Base-by-base conservation (phyloP, 1,140 invertebrate genomes). In the Drosophila guanche region DNA sequence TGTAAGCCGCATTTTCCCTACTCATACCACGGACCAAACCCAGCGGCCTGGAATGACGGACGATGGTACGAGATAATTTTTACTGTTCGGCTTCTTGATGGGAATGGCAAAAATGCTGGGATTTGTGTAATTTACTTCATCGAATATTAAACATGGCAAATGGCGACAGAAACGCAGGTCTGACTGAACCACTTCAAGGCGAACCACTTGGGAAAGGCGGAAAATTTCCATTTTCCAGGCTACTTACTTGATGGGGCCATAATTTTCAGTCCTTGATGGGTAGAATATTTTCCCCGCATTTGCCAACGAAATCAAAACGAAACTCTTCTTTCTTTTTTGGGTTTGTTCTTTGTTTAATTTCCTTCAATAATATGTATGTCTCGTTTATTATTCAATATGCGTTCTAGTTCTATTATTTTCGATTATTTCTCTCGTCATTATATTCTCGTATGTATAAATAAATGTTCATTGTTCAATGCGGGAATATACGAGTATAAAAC, bases 361-460 rank as follows among this genome's bases (percentile, higher is more conserved):
- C 65, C 57, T 85, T 85, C 81, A 85, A 86, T 85, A 85, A 85
- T 88, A 88, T 86, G 84, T 88, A 88, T 86, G 79, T 85, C 83
- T 81, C 78, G 61, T 80, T 85, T 85, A 85, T 85, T 86, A 86
- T 85, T 85, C 73, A 85, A 88, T 88, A 85, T 85, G 77, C 83
- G 81, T 76, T 68, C 81, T 85, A 85, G 81, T 86, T 85, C 83
- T 85, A 85, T 85, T 84, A 75, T 81, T 80, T 84, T 85, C 81
- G 69, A 85, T 85, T 81, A 85, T 81, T 85, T 81, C 74, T 67
- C 58, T 62, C 77, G 23, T 81, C 81, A 70, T 81, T 77, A 86
- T 86, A 80, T 37, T 37, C 33, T 12, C 33, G 33, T 76, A 79
- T 78, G 75, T 76, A 85, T 85, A 86, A 77, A 86, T 85, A 79